A percentile compares a stretch with the other conserved stretches of the same genome.
These are phyloP conservation scores for Corapipo altera DNA, from an alignment of 2,113 vertebrate genomes.

Conservation along the genomic window DNA sequence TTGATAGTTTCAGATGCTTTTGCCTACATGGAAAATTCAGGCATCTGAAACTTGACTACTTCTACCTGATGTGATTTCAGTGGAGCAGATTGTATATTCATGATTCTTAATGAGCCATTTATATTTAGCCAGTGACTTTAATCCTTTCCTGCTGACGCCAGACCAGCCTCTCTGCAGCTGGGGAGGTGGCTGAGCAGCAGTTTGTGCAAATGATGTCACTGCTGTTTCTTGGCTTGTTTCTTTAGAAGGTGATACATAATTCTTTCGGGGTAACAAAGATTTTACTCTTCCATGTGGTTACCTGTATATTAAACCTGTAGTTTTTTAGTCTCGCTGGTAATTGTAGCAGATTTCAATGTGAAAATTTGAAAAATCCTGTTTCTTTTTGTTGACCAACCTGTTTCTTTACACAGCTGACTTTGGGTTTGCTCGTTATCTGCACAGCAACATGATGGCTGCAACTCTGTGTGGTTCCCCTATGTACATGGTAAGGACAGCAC, in stretches of 20 bases:
- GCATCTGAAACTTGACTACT: constrained; percentile 13
- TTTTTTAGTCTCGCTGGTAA: neutral
- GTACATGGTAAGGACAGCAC: constrained; percentile 90
- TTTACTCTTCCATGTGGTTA: neutral
- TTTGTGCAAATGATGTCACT: constrained; percentile 24
- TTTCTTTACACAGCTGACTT: constrained; percentile 88
- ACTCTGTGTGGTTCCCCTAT: constrained; percentile 96
- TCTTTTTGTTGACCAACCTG: neutral
- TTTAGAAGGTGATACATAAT: neutral
- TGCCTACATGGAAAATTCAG: neutral
- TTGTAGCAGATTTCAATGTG: neutral
- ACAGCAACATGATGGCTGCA: constrained; percentile 99
- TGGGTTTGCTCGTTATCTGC: constrained; percentile 95
- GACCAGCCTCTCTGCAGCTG: constrained; percentile 27
- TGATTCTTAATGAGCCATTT: constrained; percentile 44
- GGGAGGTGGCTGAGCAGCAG: constrained; percentile 11
- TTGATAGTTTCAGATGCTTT: neutral
- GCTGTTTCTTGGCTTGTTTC: constrained; percentile 1
- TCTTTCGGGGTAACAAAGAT: neutral
- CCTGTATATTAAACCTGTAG: neutral
- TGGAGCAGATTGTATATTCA: constrained; percentile 39
- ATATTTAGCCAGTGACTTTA: constrained; percentile 43
- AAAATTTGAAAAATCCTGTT: neutral
- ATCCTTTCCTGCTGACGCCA: constrained; percentile 33
- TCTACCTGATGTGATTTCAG: constrained; percentile 36